phyloP scores from a whole-genome alignment of 2,113 vertebrate species.

The Talpa occidentalis region DNA sequence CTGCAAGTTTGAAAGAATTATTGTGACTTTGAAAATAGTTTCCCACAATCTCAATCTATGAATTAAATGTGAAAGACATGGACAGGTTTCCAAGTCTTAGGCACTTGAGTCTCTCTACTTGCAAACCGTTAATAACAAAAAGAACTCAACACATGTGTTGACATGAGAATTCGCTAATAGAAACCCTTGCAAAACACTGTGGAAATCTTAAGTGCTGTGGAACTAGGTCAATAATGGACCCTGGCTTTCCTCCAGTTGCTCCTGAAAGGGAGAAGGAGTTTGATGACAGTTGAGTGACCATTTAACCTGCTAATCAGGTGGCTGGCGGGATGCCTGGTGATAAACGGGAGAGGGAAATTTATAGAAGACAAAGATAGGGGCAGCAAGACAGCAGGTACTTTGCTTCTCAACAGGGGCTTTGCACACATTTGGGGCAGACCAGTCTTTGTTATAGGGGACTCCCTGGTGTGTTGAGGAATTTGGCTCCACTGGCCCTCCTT shows the following conservation, averaged over 20 bases:
- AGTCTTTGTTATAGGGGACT: not conserved
- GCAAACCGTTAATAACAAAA: conserved; percentile 39
- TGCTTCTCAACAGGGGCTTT: not conserved
- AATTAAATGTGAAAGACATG: not conserved
- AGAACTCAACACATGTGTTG: conserved; percentile 27
- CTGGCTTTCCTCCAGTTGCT: conserved; percentile 69
- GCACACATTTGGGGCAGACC: not conserved
- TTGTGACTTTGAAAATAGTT: conserved; percentile 38
- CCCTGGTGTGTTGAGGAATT: not conserved
- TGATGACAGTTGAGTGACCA: conserved; percentile 70
- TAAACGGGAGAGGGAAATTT: conserved; percentile 51
- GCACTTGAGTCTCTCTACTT: not conserved
- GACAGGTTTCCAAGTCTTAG: not conserved
- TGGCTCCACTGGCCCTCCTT: not conserved
- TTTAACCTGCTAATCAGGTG: conserved; percentile 70
- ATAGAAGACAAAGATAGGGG: conserved; percentile 17
- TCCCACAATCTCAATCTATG: conserved; percentile 8
- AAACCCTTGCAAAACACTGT: conserved; percentile 14
- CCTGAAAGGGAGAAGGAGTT: conserved; percentile 59
- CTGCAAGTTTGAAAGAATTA: conserved; percentile 50
- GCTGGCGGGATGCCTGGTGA: conserved; percentile 68
- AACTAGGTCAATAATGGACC: conserved; percentile 55
- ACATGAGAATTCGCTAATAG: conserved; percentile 58
- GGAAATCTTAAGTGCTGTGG: conserved; percentile 52
- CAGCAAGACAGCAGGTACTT: not conserved